Base-by-base conservation (phyloP, 1,140 invertebrate species). In the Cotesia typhae region DNA sequence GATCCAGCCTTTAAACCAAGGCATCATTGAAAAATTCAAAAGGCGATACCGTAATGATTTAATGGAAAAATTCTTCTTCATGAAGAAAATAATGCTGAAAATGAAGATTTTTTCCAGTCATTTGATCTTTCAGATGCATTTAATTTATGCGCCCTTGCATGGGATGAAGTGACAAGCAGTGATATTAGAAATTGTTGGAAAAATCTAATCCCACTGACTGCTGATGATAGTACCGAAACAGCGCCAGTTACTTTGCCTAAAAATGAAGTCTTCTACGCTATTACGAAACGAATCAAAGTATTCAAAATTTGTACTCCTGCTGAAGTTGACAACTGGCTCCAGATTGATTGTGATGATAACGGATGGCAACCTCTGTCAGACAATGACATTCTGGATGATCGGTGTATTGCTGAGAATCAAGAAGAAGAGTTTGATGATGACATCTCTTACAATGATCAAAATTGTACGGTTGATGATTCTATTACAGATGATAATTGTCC, bases 131-230 rank as follows among this genome's bases (percentile, higher is more conserved):
- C 37, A 10, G 35, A 37, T 2, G 14, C 4, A 4, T 63, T 63
- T n/a, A 36, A 63, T 37, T 63, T 38, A 12, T 63, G 60, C 5
- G 2, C 0, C 7, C 36, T 37, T 6, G 60, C 60, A 4, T 63
- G 60, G 60, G 35, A 63, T 37, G 4, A 9, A 10, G 35, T 37
- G 6, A 63, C 35, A 7, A 12, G 4, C 4, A 37, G 4, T 63
- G 10, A 63, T 51, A 65, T 65, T 51, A 47, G 63, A 65, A 65
- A 65, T 51, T 65, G 63, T 51, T 65, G 63, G 63, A 51, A 65
- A 65, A 47, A 65, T 65, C 10, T 51, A 14, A 65, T 65, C n/a
- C 63, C 63, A 12, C 38, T 65, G 9, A 14, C 9, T 38, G 10
- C 61, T 64, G 61, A 64, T 12, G n/a, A 64, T 64, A 64, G 36